phyloP scores from a whole-genome alignment of 64 coral and sea anemone genomes.

The Catalaphyllia jardinei region DNA sequence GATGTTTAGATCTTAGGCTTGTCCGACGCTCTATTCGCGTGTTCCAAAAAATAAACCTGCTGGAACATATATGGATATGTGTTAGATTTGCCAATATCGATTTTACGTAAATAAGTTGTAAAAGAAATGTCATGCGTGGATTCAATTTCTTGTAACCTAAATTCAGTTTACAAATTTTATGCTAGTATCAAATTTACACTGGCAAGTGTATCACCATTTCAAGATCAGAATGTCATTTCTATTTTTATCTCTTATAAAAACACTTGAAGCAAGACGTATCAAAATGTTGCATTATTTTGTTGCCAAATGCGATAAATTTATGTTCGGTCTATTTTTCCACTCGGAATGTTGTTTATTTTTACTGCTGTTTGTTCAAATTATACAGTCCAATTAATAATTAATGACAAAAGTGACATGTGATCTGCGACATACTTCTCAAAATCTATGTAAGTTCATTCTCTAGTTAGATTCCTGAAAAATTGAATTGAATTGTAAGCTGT shows the following conservation, averaged over 20 bases:
- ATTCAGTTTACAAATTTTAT: too few relatives aligned
- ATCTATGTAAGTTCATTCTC: too few relatives aligned
- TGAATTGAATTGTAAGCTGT: too few relatives aligned
- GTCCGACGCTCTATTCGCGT: too few relatives aligned
- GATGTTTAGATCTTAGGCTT: neutral
- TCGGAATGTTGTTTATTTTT: neutral
- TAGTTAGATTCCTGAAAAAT: too few relatives aligned
- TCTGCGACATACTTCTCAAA: neutral
- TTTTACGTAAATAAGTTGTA: too few relatives aligned
- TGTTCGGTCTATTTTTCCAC: neutral
- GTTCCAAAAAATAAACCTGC: too few relatives aligned
- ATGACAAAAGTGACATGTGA: neutral
- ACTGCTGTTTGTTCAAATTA: conserved; percentile 3
- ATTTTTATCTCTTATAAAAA: neutral
- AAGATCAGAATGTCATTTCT: neutral
- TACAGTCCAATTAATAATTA: neutral
- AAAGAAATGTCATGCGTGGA: too few relatives aligned
- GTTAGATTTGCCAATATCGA: too few relatives aligned
- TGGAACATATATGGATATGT: too few relatives aligned
- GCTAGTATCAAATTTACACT: neutral
- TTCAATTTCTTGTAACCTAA: too few relatives aligned
- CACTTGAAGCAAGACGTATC: neutral
- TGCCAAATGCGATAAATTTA: neutral
- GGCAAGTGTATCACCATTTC: neutral
- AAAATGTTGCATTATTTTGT: neutral